phyloP scores from a whole-genome alignment of 1,140 invertebrate species.

The Hylyphantes graminicola region DNA sequence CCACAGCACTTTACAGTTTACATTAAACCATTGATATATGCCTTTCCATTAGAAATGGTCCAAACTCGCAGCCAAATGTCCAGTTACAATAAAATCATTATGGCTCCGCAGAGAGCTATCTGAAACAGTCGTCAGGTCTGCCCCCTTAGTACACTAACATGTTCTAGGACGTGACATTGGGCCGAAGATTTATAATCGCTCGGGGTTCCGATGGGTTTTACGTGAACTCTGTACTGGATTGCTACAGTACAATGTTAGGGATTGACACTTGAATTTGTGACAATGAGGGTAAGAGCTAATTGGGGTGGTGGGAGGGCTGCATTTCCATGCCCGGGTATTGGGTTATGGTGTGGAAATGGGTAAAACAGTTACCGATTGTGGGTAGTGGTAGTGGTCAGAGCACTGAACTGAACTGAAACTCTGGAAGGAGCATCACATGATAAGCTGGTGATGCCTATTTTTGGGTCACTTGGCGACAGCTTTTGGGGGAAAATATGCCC shows the following conservation, averaged over 20 bases:
- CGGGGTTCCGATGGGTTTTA: conserved; percentile 22
- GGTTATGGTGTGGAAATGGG: too few species aligned
- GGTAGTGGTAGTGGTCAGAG: too few species aligned
- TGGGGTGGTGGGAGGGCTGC: neutral
- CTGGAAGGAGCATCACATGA: too few species aligned
- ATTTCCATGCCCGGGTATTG: neutral
- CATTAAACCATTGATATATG: too few species aligned
- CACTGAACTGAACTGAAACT: too few species aligned
- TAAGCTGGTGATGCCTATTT: too few species aligned
- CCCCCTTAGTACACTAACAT: neutral
- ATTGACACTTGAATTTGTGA: conserved; percentile 11
- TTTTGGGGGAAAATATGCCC: too few species aligned
- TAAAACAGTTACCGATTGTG: too few species aligned
- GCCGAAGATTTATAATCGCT: conserved; percentile 24
- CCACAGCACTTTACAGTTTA: too few species aligned
- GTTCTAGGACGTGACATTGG: conserved; percentile 5
- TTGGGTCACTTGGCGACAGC: too few species aligned
- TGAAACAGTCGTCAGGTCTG: conserved; percentile 17
- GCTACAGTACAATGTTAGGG: neutral
- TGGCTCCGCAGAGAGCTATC: neutral
- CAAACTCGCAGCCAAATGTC: too few species aligned
- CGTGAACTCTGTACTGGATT: conserved; percentile 2
- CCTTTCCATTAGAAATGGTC: too few species aligned
- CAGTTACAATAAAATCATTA: neutral
- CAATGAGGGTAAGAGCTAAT: conserved; percentile 12